phyloP scores from a whole-genome alignment of 2,113 vertebrate species.

The Heliornis fulica region DNA sequence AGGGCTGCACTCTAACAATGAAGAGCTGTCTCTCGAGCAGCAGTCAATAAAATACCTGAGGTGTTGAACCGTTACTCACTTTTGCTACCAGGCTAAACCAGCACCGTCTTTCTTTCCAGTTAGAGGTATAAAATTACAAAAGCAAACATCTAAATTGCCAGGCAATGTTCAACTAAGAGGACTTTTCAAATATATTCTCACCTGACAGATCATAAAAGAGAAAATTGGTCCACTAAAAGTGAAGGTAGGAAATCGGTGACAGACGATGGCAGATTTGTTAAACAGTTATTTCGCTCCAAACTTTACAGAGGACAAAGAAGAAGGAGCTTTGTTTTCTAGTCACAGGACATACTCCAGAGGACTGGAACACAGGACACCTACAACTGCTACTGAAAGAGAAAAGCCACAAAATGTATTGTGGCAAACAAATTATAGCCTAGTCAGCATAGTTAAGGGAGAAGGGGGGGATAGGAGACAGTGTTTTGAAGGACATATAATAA shows the following conservation, averaged over 20 bases:
- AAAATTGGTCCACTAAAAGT: constrained; percentile 72
- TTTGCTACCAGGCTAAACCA: not conserved
- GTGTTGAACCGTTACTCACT: not conserved
- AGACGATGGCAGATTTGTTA: constrained; percentile 52
- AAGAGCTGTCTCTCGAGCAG: not conserved
- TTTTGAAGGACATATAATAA: not conserved
- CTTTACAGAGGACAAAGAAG: constrained; percentile 52
- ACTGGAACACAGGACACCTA: not conserved
- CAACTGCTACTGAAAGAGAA: not conserved
- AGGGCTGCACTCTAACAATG: not conserved
- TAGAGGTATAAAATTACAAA: constrained; percentile 29
- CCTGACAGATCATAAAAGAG: constrained; percentile 65
- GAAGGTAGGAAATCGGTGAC: constrained; percentile 40
- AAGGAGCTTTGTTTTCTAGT: constrained; percentile 5
- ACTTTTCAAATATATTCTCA: constrained; percentile 46
- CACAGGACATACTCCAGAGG: not conserved
- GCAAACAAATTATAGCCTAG: not conserved
- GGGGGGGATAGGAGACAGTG: not conserved
- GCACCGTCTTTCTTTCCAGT: constrained; percentile 24
- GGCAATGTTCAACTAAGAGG: constrained; percentile 35
- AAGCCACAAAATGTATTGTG: not conserved
- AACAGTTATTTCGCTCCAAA: constrained; percentile 39
- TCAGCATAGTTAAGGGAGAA: not conserved
- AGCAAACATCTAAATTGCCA: not conserved
- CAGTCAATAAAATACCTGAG: not conserved